Base-by-base conservation (phyloP, 2,113 vertebrate species). In the Phoxinus phoxinus region DNA sequence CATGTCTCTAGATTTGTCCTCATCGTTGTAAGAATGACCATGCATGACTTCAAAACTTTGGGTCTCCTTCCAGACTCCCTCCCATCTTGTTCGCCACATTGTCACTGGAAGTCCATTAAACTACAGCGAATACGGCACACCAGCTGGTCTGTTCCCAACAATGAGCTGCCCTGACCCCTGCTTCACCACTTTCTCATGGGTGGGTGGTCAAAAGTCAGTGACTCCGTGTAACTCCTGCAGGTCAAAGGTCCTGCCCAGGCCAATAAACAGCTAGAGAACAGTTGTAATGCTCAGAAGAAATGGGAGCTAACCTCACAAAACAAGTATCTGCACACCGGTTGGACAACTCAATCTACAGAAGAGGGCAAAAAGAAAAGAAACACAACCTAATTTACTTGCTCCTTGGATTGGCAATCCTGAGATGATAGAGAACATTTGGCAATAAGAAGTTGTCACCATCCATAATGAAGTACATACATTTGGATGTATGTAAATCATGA, bases 251-350 rank as follows among this genome's bases (percentile, higher is more conserved):
- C 25, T 32, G 85, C 51, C 81, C 81, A 83, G 73, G 76, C 61
- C 83, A 86, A 89, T 90, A 92, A 91, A 91, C 90, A 91, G 90
- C 81, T 89, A 86, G 88, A 89, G 41, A 81, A 82, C 86, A 89
- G 89, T 85, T 86, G 89, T 83, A 89, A 92, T 56, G 53, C 53
- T 9, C 53, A 8, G 53, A 56, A 56, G 53, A 23, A 56, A 56
- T 23, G 6, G 7, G 6, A 8, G 53, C 6, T 23, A 56, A 23
- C 53, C 19, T 23, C 53, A 23, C 53, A 56, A 56, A 56, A 35
- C 19, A n/a, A 41, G 41, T n/a, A 71, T 41, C 35, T 71, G 2
- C 35, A 71, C 67, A 71, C 32, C 4, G 9, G 9, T 23, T 23
- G 21, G 35, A 41, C 21, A 23, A 19, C 67, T 71, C 67, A 37